A percentile compares a stretch with the other conserved stretches of the same genome.
phyloP scores from a whole-genome alignment of 2,888 invertebrate genomes.

The Pogonocherus hispidulus region DNA sequence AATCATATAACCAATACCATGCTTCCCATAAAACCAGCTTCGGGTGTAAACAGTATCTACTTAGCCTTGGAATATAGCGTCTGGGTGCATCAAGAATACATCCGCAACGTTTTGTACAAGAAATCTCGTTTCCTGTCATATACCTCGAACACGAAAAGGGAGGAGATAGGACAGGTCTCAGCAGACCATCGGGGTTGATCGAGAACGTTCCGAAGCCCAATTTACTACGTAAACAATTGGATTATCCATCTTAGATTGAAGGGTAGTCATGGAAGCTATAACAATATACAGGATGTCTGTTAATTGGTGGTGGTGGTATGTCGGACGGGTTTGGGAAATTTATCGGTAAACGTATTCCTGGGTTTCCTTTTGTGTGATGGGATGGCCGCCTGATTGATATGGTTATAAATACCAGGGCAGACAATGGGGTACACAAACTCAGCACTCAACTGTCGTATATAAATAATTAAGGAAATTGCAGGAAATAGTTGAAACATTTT shows the following conservation, averaged over 20 bases:
- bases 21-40: neutral
- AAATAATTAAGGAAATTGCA: too few species aligned
- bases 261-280: neutral
- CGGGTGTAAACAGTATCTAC: neutral
- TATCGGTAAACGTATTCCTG: neutral
- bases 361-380: neutral
- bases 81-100: neutral
- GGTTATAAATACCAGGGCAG: neutral
- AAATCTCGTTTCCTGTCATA: neutral
- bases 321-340: neutral
- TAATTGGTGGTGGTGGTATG: neutral
- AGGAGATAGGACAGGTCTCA: neutral
- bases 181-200: neutral
- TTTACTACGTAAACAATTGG: constrained; percentile 2
- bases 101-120: neutral
- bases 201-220: neutral
- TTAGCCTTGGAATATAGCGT: neutral
- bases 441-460: too few species aligned
- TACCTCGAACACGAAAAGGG: neutral
- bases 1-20: too few species aligned
- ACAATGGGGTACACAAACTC: too few species aligned
- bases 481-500: too few species aligned
- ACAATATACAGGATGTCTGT: constrained; percentile 6
- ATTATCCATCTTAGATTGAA: constrained; percentile 4
- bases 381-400: neutral